A percentile compares a stretch with the other conserved stretches of the same genome.
Conservation (phyloP, 2,113 vertebrate species). For the Fregetta grallaria region DNA sequence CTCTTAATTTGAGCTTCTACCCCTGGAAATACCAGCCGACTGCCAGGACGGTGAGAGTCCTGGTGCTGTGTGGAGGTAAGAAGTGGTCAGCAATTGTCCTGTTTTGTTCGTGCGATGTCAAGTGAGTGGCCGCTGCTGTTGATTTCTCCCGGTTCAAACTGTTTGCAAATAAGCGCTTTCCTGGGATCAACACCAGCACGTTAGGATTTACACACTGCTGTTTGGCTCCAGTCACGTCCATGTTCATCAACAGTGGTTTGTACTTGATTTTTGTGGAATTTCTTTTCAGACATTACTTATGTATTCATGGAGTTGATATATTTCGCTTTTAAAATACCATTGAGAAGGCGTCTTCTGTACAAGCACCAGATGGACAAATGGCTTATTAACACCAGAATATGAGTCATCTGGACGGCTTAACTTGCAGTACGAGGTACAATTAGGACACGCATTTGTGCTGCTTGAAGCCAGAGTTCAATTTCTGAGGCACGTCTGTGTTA, state of each 20-base stretch:
- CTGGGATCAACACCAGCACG: rapidly evolving
- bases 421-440: rapidly evolving
- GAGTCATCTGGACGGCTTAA: neutral
- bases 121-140: neutral
- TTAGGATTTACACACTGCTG: neutral
- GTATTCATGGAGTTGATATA: neutral
- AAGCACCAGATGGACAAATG: neutral
- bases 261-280: neutral
- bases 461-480: neutral
- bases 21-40: rapidly evolving
- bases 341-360: neutral
- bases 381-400: neutral
- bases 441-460: neutral
- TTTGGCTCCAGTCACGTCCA: neutral
- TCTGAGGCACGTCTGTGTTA: neutral
- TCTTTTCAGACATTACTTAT: neutral
- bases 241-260: neutral
- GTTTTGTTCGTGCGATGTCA: rapidly evolving
- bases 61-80: neutral
- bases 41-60: neutral
- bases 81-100: neutral
- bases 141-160: neutral
- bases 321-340: neutral
- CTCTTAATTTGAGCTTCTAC: neutral
- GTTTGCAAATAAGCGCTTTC: neutral